phyloP scores from a whole-genome alignment of 2,888 invertebrate species.

The Nipponacmea schrenckii region DNA sequence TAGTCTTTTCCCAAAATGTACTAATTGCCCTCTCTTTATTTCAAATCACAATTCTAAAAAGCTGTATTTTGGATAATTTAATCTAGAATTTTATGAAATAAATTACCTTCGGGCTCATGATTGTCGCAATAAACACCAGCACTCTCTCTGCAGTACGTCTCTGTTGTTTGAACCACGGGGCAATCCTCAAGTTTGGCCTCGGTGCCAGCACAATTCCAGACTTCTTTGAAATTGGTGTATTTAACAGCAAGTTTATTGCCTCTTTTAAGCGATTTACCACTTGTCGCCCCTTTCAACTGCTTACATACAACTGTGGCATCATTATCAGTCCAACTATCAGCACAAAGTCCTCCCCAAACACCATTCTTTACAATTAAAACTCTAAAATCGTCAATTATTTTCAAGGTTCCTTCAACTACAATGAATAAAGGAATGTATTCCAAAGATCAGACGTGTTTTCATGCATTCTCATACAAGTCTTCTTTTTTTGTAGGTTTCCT shows the following conservation, averaged over 20 bases:
- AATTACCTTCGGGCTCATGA: background rate
- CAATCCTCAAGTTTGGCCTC: background rate
- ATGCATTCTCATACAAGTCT: no score
- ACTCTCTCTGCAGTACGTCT: background rate
- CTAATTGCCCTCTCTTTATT: no score
- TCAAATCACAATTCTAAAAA: no score
- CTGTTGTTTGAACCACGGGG: background rate
- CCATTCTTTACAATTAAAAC: background rate
- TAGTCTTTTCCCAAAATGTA: no score
- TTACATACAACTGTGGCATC: background rate
- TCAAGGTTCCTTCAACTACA: background rate
- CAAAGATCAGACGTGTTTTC: no score
- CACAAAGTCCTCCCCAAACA: slow-evolving; percentile 5
- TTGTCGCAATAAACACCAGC: background rate
- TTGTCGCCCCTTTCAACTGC: background rate
- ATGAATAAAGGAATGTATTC: no score
- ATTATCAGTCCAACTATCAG: background rate
- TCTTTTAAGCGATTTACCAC: background rate
- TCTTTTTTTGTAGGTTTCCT: no score
- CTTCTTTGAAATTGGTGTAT: background rate
- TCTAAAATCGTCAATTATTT: background rate
- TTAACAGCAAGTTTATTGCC: background rate
- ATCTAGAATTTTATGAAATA: no score
- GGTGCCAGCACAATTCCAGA: background rate
- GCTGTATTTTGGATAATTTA: no score